Percentiles rank a stretch among this genome's conserved stretches.
These are phyloP conservation scores for Branchinecta sandiegonensis DNA, from an alignment of 2,888 invertebrate genomes.

Conservation along the genomic window DNA sequence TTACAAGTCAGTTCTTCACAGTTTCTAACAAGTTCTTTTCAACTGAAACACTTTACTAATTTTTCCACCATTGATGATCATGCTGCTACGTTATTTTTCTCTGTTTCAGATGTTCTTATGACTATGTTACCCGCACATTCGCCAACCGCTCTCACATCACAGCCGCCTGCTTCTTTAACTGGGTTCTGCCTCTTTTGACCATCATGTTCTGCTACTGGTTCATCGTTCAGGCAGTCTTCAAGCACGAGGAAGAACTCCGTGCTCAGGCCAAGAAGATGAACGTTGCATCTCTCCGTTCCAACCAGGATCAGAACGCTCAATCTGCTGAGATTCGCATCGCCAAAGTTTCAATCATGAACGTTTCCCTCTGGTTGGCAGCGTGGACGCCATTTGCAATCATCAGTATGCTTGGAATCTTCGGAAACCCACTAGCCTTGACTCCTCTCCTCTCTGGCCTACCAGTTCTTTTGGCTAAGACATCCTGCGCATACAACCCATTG, in stretches of 20 bases:
- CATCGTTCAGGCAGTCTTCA: constrained; percentile 49
- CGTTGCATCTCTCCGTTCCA: constrained; percentile 27
- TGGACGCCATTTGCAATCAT: constrained; percentile 81
- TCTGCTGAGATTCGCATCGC: constrained; percentile 28
- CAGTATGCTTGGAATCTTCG: constrained; percentile 62
- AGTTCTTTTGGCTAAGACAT: constrained; percentile 79
- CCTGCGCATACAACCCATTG: constrained; percentile 77
- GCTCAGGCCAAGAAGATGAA: constrained; percentile 30
- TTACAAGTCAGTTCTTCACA: no score
- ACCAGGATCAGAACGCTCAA: constrained; percentile 27
- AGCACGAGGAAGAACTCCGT: constrained; percentile 28
- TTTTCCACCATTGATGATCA: no score
- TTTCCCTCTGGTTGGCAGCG: constrained; percentile 76
- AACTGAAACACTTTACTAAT: no score
- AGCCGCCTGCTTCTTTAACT: constrained; percentile 60
- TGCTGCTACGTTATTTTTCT: background rate
- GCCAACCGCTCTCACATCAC: constrained; percentile 62
- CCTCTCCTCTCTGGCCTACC: constrained; percentile 76
- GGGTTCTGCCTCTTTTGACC: constrained; percentile 55
- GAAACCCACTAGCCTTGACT: constrained; percentile 50
- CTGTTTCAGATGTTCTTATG: constrained; percentile 55
- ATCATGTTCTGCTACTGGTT: constrained; percentile 78
- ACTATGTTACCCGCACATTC: constrained; percentile 62
- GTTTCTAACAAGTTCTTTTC: no score
- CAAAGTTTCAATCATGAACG: constrained; percentile 55